A percentile compares a stretch with the other conserved stretches of the same genome.
phyloP scores from a whole-genome alignment of 2,888 invertebrate genomes.

The Xestia c-nigrum region DNA sequence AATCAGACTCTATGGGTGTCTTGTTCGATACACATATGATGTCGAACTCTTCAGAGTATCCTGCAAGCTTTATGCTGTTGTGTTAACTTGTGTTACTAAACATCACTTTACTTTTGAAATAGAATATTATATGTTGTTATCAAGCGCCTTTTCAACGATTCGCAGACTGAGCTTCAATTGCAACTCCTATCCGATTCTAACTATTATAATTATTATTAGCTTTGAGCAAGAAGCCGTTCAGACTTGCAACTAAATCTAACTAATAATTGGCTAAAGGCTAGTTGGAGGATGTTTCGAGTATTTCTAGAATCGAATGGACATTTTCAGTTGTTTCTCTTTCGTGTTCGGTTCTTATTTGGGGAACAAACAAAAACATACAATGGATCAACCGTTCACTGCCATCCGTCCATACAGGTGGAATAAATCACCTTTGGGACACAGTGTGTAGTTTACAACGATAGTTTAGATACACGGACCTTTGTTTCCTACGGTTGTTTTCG shows the following conservation, averaged over 20 bases:
- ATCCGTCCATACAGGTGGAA: conserved; percentile 32
- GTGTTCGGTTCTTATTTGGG: conserved; percentile 18
- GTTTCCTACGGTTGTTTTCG: conserved; percentile 11
- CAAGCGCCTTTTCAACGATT: background rate
- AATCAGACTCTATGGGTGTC: background rate
- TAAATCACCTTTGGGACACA: conserved; percentile 46
- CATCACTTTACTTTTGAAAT: too few relatives aligned
- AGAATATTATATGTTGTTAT: background rate
- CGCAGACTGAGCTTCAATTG: background rate
- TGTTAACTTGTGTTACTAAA: background rate
- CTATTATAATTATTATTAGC: conserved; percentile 2
- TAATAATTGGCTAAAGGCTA: conserved; percentile 17
- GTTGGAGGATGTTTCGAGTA: background rate
- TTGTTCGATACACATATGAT: background rate
- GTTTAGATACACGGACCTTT: conserved; percentile 12
- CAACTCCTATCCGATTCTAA: background rate
- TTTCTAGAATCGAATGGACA: conserved; percentile 1
- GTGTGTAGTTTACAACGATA: conserved; percentile 27
- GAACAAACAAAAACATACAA: conserved; percentile 46
- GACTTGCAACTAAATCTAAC: background rate
- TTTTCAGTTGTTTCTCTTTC: background rate
- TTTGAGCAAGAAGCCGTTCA: conserved; percentile 5
- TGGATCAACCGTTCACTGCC: conserved; percentile 21
- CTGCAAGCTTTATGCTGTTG: background rate
- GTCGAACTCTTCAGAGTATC: background rate